phyloP scores from a whole-genome alignment of 2,888 invertebrate genomes.

The Belgica antarctica region DNA sequence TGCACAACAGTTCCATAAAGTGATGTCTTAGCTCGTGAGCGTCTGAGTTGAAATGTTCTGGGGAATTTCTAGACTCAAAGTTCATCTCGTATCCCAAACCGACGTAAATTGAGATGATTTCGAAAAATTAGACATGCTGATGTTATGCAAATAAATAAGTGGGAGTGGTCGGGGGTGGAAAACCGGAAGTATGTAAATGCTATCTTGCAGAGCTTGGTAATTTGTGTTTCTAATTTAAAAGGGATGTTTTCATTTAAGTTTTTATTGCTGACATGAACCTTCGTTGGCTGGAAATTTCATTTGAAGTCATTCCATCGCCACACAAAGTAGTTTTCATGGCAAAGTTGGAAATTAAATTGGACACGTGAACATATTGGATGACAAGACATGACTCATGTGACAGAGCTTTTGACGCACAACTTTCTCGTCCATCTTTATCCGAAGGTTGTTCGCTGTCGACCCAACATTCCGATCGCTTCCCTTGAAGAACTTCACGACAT shows the following conservation, averaged over 20 bases:
- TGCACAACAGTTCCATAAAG: neutral
- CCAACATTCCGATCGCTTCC: no score
- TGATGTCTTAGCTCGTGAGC: neutral
- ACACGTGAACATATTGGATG: neutral
- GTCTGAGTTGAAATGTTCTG: slow-evolving; percentile 11
- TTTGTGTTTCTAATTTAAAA: slow-evolving; percentile 20
- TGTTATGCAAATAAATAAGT: slow-evolving; percentile 10
- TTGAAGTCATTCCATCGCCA: neutral
- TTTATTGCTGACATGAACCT: neutral
- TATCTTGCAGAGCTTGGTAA: neutral
- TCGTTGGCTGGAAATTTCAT: neutral
- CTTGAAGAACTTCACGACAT: slow-evolving; percentile 1
- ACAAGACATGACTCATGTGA: neutral
- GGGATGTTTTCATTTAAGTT: neutral
- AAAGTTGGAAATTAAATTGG: neutral
- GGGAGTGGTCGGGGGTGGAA: no score
- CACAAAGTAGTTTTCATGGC: slow-evolving; percentile 2
- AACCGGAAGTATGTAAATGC: slow-evolving; percentile 4
- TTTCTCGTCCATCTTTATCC: no score
- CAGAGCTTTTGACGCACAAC: neutral
- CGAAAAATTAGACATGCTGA: slow-evolving; percentile 10
- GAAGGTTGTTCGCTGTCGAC: neutral
- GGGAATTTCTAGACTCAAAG: slow-evolving; percentile 11
- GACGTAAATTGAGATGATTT: slow-evolving; percentile 13
- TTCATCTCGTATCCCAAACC: neutral